Evolutionary conservation across 1,140 invertebrate species (phyloP).

Genomic region (Bombus waltoni): DNA sequence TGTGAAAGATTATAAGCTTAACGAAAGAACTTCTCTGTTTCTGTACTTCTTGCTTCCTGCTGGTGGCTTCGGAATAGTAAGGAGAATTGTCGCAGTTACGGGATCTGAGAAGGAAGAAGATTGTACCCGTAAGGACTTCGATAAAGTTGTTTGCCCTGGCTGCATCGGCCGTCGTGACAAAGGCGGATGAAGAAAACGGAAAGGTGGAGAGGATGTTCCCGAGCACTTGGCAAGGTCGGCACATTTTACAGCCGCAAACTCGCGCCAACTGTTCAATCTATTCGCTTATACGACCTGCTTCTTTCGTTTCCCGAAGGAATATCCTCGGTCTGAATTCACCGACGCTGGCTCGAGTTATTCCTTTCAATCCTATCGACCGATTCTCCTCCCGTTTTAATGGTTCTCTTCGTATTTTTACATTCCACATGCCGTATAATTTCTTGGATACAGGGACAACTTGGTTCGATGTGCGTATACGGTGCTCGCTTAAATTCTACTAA

Average conservation of each 20-base stretch:
- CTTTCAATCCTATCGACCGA: conserved; percentile 31
- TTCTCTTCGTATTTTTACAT: background rate
- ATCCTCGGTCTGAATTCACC: conserved; percentile 50
- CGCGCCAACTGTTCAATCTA: conserved; percentile 71
- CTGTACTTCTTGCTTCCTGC: background rate
- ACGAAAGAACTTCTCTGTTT: too few relatives aligned
- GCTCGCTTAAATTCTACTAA: too few relatives aligned
- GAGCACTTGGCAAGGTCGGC: conserved; percentile 74
- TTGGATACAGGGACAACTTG: background rate
- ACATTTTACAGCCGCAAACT: conserved; percentile 73
- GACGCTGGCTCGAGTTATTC: conserved; percentile 2
- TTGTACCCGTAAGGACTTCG: conserved; percentile 61
- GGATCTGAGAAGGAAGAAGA: background rate
- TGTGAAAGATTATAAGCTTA: background rate
- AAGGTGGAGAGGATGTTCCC: conserved; percentile 66
- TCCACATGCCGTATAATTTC: too few relatives aligned
- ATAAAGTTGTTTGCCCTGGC: conserved; percentile 81
- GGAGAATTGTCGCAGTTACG: background rate
- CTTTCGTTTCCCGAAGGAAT: conserved; percentile 16
- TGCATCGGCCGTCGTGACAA: conserved; percentile 67
- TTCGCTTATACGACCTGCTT: conserved; percentile 56
- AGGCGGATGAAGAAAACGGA: conserved; percentile 58
- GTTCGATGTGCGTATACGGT: too few relatives aligned
- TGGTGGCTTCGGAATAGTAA: background rate
- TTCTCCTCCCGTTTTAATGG: background rate